A percentile compares a stretch with the other conserved stretches of the same genome.
Conservation (phyloP, 2,797 vertebrate genomes). For the Pseudochirops cupreus region DNA sequence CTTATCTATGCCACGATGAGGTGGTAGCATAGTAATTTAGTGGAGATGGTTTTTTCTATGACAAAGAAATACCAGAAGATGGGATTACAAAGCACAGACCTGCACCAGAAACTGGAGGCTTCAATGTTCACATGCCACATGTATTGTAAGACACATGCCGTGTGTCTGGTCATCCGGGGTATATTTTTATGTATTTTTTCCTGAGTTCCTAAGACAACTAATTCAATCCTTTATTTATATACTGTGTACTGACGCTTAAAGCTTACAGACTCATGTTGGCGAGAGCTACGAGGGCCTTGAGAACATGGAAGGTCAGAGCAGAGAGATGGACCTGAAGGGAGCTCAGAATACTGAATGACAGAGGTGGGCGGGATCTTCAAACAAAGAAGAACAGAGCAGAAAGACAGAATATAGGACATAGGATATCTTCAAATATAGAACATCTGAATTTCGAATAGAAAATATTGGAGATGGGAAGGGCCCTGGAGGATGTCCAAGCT, state of each 20-base stretch:
- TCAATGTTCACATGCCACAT: background rate
- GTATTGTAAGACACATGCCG: background rate
- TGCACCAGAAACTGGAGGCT: background rate
- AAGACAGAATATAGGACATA: background rate
- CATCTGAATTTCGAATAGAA: too few relatives aligned
- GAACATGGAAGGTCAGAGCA: background rate
- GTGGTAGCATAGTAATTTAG: background rate
- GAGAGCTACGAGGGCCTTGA: background rate
- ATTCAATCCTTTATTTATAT: constrained; percentile 6
- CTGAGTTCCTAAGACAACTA: constrained; percentile 36
- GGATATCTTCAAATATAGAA: background rate
- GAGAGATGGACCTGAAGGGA: background rate
- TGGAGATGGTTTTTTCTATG: background rate
- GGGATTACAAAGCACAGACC: background rate
- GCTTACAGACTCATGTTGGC: background rate
- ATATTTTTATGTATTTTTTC: background rate
- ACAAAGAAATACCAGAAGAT: background rate
- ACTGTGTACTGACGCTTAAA: background rate
- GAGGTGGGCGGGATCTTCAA: background rate
- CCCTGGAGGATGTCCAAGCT: too few relatives aligned
- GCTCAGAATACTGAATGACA: background rate
- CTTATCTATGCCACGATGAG: background rate
- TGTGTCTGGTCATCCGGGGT: background rate
- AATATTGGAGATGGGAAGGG: too few relatives aligned
- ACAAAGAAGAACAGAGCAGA: background rate